Conservation (phyloP, 1,140 invertebrate species). For the Thalassaphorura encarpata region DNA sequence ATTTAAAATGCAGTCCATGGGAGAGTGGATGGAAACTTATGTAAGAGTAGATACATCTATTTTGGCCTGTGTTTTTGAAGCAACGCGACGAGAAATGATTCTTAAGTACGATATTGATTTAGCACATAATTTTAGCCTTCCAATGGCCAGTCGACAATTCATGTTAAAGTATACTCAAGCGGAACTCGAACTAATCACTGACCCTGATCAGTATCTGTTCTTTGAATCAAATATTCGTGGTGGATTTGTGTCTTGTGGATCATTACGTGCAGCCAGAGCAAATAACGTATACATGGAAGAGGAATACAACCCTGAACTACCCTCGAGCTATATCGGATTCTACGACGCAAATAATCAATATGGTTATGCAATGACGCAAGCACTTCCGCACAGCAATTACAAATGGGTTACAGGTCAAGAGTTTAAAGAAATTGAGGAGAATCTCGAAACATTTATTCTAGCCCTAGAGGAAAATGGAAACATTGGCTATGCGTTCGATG, state of each 20-base stretch:
- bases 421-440: no score
- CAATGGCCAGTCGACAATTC: background rate
- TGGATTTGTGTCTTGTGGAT: slow-evolving; percentile 35
- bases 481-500: no score
- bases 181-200: slow-evolving; percentile 41
- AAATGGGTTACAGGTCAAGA: no score
- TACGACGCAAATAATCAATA: slow-evolving; percentile 44
- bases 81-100: background rate
- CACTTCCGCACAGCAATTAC: no score
- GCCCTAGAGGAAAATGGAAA: no score
- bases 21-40: slow-evolving; percentile 39
- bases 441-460: no score
- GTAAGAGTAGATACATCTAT: slow-evolving; percentile 18
- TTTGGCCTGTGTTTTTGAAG: slow-evolving; percentile 5
- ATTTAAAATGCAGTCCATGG: slow-evolving; percentile 37
- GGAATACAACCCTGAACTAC: slow-evolving; percentile 37
- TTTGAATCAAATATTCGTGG: slow-evolving; percentile 35
- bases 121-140: slow-evolving; percentile 2
- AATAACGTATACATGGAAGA: slow-evolving; percentile 41
- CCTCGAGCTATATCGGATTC: slow-evolving; percentile 39
- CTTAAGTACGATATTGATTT: slow-evolving; percentile 9
- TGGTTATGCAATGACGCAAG: background rate
- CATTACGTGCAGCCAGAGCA: slow-evolving; percentile 38
- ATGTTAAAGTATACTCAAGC: background rate
- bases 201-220: slow-evolving; percentile 40